Evolutionary conservation across 2,797 vertebrate genomes (phyloP), one percentile per base, ranked within the genome.

Genomic region (Echiichthys vipera): DNA sequence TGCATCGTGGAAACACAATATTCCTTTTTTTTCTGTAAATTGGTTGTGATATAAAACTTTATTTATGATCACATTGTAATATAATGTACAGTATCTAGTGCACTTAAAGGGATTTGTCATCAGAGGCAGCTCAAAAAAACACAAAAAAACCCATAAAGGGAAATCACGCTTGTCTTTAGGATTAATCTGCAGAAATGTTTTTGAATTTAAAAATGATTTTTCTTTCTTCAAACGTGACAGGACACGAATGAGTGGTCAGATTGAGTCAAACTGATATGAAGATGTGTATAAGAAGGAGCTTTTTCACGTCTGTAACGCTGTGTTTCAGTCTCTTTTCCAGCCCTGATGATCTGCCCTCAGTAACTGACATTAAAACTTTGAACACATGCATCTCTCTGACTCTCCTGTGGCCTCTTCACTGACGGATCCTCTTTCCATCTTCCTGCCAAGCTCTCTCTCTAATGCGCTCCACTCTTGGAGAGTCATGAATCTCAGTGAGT

Each of bases 21-120:
- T 2, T 29, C 0, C 2, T 22, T 54, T 40, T n/a, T n/a, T n/a
- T n/a, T n/a, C n/a, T 53, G 36, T 66, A 45, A 27, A 42, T 20
- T 5, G 30, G 47, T 39, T 56, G 40, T 29, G 18, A 69, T 56
- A 25, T 56, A 42, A 71, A 68, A 7, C 20, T 74, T 65, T 78
- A 77, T 81, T 84, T 81, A 78, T 77, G 49, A 14, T 63, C 65
- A 68, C 20, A 30, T 53, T 72, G 6, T 71, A 27, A 39, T 37
- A 49, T 20, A 5, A 18, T 54, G 50, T 62, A 43, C 30, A 56
- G 37, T 65, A 29, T 56, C 46, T 15, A 8, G n/a, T 68, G 36
- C 37, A 74, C 18, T 24, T 57, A 5, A 29, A 17, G 55, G 50
- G 18, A 42, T 55, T 34, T 49, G 4, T 5, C 20, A 4, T 17